Percentiles rank a stretch among this genome's conserved stretches.
phyloP scores from a whole-genome alignment of 2,113 vertebrate species.

The Silurus asotus region DNA sequence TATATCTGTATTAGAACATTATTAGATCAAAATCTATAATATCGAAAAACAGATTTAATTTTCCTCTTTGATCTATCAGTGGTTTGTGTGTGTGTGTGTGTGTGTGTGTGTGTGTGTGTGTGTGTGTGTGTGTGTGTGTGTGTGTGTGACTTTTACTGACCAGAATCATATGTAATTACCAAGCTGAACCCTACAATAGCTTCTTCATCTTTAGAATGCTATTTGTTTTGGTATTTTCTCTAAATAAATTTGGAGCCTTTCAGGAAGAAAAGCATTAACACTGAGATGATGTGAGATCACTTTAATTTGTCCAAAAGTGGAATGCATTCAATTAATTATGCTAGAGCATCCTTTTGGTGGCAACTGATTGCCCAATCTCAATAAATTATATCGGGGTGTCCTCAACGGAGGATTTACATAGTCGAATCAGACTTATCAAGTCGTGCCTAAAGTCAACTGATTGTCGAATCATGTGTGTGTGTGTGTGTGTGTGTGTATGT shows the following conservation, averaged over 20 bases:
- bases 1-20: background rate
- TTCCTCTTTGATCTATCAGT: background rate
- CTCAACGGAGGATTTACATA: too few relatives aligned
- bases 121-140: too few relatives aligned
- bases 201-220: background rate
- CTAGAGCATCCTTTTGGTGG: background rate
- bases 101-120: too few relatives aligned
- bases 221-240: background rate
- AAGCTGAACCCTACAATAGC: background rate
- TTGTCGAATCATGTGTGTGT: too few relatives aligned
- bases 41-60: background rate
- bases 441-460: too few relatives aligned
- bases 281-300: background rate
- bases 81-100: background rate
- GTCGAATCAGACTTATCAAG: too few relatives aligned
- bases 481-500: too few relatives aligned
- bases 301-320: background rate
- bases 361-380: background rate
- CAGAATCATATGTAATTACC: background rate
- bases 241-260: background rate
- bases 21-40: background rate
- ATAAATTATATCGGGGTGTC: background rate
- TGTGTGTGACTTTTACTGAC: too few relatives aligned
- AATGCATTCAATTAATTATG: background rate
- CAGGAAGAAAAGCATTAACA: background rate